Percentiles rank a stretch among this genome's conserved stretches.
phyloP scores from a whole-genome alignment of 1,140 invertebrate genomes.

The Hylyphantes graminicola region DNA sequence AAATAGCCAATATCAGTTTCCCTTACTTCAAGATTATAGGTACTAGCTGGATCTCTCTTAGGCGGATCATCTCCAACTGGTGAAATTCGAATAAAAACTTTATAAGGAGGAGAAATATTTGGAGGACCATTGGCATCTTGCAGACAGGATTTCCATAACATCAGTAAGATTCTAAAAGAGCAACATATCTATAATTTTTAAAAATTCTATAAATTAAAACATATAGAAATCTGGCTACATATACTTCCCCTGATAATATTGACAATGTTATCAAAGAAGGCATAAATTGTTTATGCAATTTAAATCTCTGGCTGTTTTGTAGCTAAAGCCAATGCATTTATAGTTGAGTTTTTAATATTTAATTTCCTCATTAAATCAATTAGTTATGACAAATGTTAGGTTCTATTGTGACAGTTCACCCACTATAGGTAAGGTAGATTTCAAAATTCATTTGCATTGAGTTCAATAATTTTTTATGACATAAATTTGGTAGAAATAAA shows the following conservation, averaged over 20 bases:
- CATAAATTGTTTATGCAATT: no score
- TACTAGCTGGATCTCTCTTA: conserved; percentile 50
- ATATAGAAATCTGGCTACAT: not conserved
- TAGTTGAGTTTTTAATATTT: no score
- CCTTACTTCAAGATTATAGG: conserved; percentile 29
- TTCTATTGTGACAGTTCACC: no score
- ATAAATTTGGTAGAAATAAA: no score
- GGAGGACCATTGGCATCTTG: conserved; percentile 43
- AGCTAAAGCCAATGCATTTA: no score
- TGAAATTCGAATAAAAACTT: conserved; percentile 31
- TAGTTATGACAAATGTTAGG: no score
- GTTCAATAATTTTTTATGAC: no score
- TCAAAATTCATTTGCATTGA: no score
- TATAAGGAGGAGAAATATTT: conserved; percentile 49
- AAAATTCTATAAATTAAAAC: not conserved
- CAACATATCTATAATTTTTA: not conserved
- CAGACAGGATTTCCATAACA: conserved; percentile 42
- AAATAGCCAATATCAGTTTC: conserved; percentile 52
- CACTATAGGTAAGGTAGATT: no score
- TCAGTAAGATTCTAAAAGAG: conserved; percentile 39
- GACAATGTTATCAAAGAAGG: not conserved
- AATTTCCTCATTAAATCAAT: no score
- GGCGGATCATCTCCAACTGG: conserved; percentile 53
- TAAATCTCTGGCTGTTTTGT: no score
- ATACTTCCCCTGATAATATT: not conserved